A percentile compares a stretch with the other conserved stretches of the same genome.
These are phyloP conservation scores for Romanogobio albipinnatus DNA, from an alignment of 2,113 vertebrate species.

Conservation along the genomic window DNA sequence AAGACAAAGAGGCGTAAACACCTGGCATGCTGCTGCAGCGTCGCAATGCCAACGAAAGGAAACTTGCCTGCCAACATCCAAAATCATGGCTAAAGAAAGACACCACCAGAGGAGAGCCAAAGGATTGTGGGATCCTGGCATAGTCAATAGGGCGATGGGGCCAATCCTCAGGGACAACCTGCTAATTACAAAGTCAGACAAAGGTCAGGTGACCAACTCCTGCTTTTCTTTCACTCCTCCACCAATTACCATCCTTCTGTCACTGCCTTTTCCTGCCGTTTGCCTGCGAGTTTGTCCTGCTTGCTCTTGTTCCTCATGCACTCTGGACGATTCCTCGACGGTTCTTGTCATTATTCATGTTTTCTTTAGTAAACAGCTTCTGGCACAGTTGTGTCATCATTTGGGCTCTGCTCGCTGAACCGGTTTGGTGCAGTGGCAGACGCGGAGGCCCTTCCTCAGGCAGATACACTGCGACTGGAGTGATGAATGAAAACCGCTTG, in stretches of 20 bases:
- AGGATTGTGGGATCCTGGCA: constrained; percentile 49
- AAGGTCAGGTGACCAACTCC: constrained; percentile 59
- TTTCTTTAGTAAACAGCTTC: constrained; percentile 18
- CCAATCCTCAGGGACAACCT: constrained; percentile 56
- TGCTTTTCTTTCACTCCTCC: constrained; percentile 25
- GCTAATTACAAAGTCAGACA: constrained; percentile 60
- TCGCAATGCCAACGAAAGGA: constrained; percentile 38
- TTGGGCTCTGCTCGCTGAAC: constrained; percentile 22
- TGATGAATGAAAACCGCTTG: constrained; percentile 59
- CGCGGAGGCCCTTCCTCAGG: constrained; percentile 36
- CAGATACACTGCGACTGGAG: constrained; percentile 33
- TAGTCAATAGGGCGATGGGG: constrained; percentile 45
- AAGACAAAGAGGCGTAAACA: constrained; percentile 44
- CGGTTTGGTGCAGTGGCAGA: constrained; percentile 20
- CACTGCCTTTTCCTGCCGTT: neutral
- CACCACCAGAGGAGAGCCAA: constrained; percentile 32
- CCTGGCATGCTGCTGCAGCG: constrained; percentile 38
- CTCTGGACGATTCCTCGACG: neutral
- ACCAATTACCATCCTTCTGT: neutral
- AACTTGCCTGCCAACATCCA: constrained; percentile 40
- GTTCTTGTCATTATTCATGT: constrained; percentile 10
- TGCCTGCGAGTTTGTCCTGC: neutral
- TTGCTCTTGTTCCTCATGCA: neutral
- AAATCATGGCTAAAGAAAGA: constrained; percentile 38
- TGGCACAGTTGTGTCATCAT: constrained; percentile 33